A percentile compares a stretch with the other conserved stretches of the same genome.
phyloP scores from a whole-genome alignment of 2,888 invertebrate genomes.

The Sphecodes monilicornis region DNA sequence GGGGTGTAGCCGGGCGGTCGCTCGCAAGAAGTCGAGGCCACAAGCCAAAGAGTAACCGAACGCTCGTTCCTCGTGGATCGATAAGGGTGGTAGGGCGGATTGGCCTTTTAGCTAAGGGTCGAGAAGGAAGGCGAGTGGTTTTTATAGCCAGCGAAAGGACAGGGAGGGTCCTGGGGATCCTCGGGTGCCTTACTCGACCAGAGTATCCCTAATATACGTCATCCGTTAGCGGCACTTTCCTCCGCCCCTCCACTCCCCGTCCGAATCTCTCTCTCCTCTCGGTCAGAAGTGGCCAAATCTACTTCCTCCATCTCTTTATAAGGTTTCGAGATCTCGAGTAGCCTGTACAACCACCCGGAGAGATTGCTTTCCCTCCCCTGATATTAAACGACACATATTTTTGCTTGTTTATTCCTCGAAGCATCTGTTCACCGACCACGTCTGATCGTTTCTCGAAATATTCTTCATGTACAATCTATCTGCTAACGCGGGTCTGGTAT shows the following conservation, averaged over 20 bases:
- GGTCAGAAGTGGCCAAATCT: slow-evolving; percentile 69
- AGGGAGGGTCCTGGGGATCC: slow-evolving; percentile 79
- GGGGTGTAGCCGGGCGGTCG: slow-evolving; percentile 46
- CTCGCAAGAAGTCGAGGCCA: slow-evolving; percentile 57
- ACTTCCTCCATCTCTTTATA: slow-evolving; percentile 55
- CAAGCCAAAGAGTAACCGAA: slow-evolving; percentile 72
- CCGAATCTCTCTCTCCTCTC: slow-evolving; percentile 60
- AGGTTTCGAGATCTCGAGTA: slow-evolving; percentile 64
- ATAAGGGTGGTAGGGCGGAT: slow-evolving; percentile 80
- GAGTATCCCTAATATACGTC: slow-evolving; percentile 85
- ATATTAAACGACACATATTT: slow-evolving; percentile 51
- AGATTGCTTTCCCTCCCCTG: slow-evolving; percentile 45
- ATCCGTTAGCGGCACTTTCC: slow-evolving; percentile 82
- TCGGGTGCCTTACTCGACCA: slow-evolving; percentile 82
- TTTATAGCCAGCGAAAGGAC: slow-evolving; percentile 83
- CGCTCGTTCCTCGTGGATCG: slow-evolving; percentile 76
- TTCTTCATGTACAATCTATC: background rate
- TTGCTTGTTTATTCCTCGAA: slow-evolving; percentile 4
- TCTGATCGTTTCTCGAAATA: background rate
- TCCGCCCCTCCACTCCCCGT: slow-evolving; percentile 43
- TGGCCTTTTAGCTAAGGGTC: slow-evolving; percentile 84
- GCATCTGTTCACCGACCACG: background rate
- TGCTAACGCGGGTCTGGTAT: background rate
- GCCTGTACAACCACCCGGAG: slow-evolving; percentile 50
- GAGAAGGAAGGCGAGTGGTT: slow-evolving; percentile 83